Evolutionary conservation across 2,888 invertebrate species (phyloP).

Genomic region (Cheilosia pagana): DNA sequence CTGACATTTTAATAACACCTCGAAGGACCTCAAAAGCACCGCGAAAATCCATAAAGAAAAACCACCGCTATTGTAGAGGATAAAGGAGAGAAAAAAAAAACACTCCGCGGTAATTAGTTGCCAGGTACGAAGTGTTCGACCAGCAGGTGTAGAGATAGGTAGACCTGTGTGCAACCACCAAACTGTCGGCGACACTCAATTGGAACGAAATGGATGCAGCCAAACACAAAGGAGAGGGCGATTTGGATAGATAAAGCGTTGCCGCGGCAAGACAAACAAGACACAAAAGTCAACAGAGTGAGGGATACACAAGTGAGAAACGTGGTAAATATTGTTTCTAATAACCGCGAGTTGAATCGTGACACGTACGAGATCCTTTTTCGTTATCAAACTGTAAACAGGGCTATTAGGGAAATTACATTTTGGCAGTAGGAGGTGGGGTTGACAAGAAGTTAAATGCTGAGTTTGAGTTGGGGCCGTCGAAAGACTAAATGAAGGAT

Average conservation of each 20-base stretch:
- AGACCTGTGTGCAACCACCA: slow-evolving; percentile 17
- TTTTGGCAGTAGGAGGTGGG: no score
- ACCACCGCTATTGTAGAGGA: slow-evolving; percentile 11
- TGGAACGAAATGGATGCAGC: slow-evolving; percentile 29
- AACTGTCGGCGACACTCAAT: slow-evolving; percentile 50
- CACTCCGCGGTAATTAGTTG: slow-evolving; percentile 53
- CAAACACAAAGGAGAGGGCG: slow-evolving; percentile 24
- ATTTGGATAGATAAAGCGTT: slow-evolving; percentile 44
- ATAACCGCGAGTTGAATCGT: not conserved
- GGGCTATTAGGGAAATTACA: not conserved
- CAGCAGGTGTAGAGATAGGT: slow-evolving; percentile 39
- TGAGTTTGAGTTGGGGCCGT: no score
- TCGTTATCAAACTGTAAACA: slow-evolving; percentile 4
- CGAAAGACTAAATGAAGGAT: no score
- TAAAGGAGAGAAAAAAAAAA: slow-evolving; percentile 11
- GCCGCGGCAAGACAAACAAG: slow-evolving; percentile 39
- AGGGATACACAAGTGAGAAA: not conserved
- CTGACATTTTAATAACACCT: slow-evolving; percentile 71
- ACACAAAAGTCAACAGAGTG: not conserved
- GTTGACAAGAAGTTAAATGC: no score
- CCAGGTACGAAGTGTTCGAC: slow-evolving; percentile 42
- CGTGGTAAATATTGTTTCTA: slow-evolving; percentile 14
- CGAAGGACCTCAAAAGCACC: slow-evolving; percentile 53
- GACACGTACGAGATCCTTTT: slow-evolving; percentile 7
- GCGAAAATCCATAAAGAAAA: slow-evolving; percentile 33